Evolutionary conservation across 2,797 vertebrate species (phyloP), one percentile per base, ranked within the genome.

Genomic region (Syngnathus acus): DNA sequence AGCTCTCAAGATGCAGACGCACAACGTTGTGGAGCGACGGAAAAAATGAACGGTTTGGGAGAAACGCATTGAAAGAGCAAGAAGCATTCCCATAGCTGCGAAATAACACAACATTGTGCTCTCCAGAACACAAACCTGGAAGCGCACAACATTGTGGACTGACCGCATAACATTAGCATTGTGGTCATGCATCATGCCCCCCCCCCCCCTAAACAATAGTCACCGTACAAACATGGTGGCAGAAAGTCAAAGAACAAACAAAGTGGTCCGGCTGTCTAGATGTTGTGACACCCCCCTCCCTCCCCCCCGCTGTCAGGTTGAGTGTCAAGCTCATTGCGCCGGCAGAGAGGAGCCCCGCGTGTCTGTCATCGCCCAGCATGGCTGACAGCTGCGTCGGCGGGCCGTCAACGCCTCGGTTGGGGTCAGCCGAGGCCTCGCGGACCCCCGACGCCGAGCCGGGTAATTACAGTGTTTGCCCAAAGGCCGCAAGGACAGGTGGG

Each of bases 341-440:
- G 70, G 75, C 81, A 77, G 83, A 78, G 5, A 53, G 81, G 59
- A 73, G 78, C 73, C 39, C 68, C 65, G 11, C 1, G 38, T 64
- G 80, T 87, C 84, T 87, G 83, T 83, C 86, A 86, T 84, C 85
- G 74, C 77, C 88, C 87, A 13, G 53, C 21, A 55, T 11, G 53
- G 23, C 53, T 55, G 53, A 55, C 53, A 55, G 53, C 10, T 23
- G 16, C 13, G 13, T 37, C 6, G 54, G 26, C 54, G 26, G 54
- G 13, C 23, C 13, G 54, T 32, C 54, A 16, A 23, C 23, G 54
- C 54, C 9, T 23, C 21, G 51, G n/a, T 4, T 2, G 21, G 51
- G 51, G 21, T 54, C 51, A 54, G 51, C 51, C 9, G 5, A 23
- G 54, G 23, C 6, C 13, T 26, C 54, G 53, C 23, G 1, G 53